Evolutionary conservation across 2,797 vertebrate species (phyloP).

Genomic region (Vultur gryphus): DNA sequence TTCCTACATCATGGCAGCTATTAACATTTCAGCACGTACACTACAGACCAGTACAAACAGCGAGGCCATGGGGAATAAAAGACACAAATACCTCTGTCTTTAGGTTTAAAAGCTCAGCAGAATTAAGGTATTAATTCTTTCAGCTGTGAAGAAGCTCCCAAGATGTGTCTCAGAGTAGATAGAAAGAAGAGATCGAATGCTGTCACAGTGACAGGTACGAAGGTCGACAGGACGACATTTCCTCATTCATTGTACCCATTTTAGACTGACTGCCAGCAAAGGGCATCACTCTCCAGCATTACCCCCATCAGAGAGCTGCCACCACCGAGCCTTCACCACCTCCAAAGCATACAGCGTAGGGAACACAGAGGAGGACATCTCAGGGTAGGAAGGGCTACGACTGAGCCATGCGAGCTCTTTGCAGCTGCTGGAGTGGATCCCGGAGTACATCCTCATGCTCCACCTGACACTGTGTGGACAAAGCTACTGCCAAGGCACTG

Average conservation of each 20-base stretch:
- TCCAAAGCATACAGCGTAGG: fast-evolving
- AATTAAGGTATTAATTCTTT: background rate
- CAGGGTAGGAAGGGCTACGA: background rate
- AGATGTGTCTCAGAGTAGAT: background rate
- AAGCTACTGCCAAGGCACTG: background rate
- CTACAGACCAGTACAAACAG: background rate
- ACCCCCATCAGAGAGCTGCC: background rate
- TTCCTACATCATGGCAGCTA: background rate
- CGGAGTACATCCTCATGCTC: background rate
- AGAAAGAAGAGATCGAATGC: background rate
- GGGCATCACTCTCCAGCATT: background rate
- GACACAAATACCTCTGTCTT: background rate
- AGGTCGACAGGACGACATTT: background rate
- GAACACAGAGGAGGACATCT: background rate
- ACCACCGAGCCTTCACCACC: background rate
- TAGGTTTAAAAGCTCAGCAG: background rate
- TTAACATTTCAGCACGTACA: background rate
- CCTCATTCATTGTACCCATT: fast-evolving
- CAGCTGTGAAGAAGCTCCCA: background rate
- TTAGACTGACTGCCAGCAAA: background rate
- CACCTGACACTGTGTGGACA: background rate
- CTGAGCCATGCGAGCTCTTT: background rate
- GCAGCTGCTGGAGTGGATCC: background rate
- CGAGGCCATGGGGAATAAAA: fast-evolving
- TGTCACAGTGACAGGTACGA: background rate